Evolutionary conservation across 2,888 invertebrate species (phyloP), one percentile per base, ranked within the genome.

Genomic region (Odontothrips loti): DNA sequence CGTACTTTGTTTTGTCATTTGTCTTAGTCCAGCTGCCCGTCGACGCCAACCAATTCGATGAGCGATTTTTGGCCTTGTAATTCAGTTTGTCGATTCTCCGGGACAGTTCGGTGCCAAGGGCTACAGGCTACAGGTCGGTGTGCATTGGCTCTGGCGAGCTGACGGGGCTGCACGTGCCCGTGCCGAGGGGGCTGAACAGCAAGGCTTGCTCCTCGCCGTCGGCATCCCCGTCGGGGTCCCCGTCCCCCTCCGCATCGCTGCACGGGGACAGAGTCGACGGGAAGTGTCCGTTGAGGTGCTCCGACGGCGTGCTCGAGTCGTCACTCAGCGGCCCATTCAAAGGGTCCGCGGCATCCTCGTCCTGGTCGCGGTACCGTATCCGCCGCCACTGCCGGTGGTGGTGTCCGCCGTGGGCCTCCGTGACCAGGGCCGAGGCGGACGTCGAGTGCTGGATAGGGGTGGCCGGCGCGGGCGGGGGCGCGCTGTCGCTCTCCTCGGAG

Each of bases 401-500:
- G 17, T 9, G 23, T 23, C 12, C 23, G 58, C 20, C 58, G 58
- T 58, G 68, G 68, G 27, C 27, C 80, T 84, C 84, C 80, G 81
- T 82, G 27, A 82, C 82, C 80, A 84, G 80, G 12, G 83, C 83
- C 47, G 83, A 81, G 20, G 82, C 82, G 79, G 84, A 84, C 47
- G 83, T 82, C 9, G 84, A 84, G 63, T 82, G 80, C 68, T 80
- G 34, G 79, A 82, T 80, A 9, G 83, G 82, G 80, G 81, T 81
- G 15, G 81, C 81, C 10, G 86, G 85, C 11, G 85, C 84, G 34
- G 85, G 84, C 27, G 83, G 83, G 80, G 84, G 81, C 82, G 81
- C 83, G 68, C 82, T 82, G 83, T 92, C 93, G 85, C 92, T 92
- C 85, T 93, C 93, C 85, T 93, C 93, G 27, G 93, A 93, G 89